Conservation (phyloP, 2,113 vertebrate species). For the Misgurnus anguillicaudatus region DNA sequence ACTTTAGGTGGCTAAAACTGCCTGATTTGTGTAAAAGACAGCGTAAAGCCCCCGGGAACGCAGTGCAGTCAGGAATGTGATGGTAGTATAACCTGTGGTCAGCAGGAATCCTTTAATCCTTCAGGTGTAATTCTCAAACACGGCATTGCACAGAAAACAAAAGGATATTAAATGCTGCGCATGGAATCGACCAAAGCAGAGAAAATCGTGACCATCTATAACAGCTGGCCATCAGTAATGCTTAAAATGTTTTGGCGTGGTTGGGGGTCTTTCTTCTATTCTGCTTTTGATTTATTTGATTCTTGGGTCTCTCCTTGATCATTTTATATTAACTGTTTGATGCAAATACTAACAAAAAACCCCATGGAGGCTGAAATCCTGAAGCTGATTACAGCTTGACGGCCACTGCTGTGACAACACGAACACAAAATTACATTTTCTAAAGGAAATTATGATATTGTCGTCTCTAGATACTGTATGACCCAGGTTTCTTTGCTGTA, state of each 20-base stretch:
- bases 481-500: no score
- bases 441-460: background rate
- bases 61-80: conserved; percentile 25
- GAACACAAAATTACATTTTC: background rate
- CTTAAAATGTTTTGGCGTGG: background rate
- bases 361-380: conserved; percentile 21
- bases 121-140: conserved; percentile 17
- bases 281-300: conserved; percentile 18
- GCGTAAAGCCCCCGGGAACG: background rate
- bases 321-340: conserved; percentile 22
- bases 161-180: background rate
- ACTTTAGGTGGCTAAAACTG: background rate
- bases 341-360: conserved; percentile 15
- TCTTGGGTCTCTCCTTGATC: conserved; percentile 24
- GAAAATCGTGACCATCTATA: background rate
- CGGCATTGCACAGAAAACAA: background rate
- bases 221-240: background rate
- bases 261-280: background rate
- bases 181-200: conserved; percentile 5
- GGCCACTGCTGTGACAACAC: conserved; percentile 9
- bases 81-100: conserved; percentile 26
- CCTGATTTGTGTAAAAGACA: background rate
- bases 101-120: conserved; percentile 37
- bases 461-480: no score
- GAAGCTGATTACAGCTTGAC: conserved; percentile 14